Base-by-base conservation (phyloP, 2,797 vertebrate species). In the Centroberyx gerrardi region DNA sequence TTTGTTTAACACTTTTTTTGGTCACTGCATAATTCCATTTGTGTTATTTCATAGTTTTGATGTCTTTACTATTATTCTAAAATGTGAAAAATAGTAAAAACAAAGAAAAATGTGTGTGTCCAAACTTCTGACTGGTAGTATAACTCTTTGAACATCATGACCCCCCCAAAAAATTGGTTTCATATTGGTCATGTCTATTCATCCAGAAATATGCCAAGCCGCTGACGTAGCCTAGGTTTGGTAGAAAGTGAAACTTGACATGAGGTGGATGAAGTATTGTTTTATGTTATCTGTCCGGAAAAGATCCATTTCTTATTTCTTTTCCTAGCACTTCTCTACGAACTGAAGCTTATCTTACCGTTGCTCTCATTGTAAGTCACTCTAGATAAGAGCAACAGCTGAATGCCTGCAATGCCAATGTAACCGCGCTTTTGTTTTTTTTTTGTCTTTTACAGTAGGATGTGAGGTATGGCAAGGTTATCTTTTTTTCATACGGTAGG, bases 321-420 rank as follows among this genome's bases (percentile, higher is more conserved):
- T 70, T 76, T 65, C 22, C 3, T 0, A 28, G 31, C 9, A 56
- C n/a, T 42, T 56, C 13, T 70, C 12, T 6, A 10, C 17, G 65
- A 66, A 48, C 72, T 69, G 40, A 40, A 55, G 59, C 81, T 76
- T 77, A 80, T 87, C 80, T 79, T 0, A 62, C 63, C 4, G 66
- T 69, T 62, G 10, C 54, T 67, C 53, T 81, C 9, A 15, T 33
- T 44, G 64, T 4, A 31, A 62, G 55, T 31, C 12, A 46, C 52
- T 48, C 1, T 0, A 85, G 82, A 83, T 88, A 84, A 79, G 62
- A 70, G 33, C 7, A 17, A 10, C 12, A 18, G 33, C 33, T 6
- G 7, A 15, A 3, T 36, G 17, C 18, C 69, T 75, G 65, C 14
- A 58, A 13, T 49, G 12, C 59, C 64, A n/a, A 68, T 72, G 4